Evolutionary conservation across 2,797 vertebrate species (phyloP), one percentile per base, ranked within the genome.

Genomic region (Helicolenus hilgendorfi): DNA sequence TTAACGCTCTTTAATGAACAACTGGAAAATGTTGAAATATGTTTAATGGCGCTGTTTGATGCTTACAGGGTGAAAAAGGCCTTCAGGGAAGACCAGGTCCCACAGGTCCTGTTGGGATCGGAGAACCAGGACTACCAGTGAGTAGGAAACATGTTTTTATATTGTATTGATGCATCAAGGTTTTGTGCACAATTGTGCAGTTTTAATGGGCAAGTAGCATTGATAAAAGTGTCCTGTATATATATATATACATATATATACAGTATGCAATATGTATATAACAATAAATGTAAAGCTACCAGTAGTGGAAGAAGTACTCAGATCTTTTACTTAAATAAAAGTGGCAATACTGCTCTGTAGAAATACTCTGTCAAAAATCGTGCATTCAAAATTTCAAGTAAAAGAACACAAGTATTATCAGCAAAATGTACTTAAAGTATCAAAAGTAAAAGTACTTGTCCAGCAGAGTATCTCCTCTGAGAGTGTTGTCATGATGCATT

Each of bases 121-220:
- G 98, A 84, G 98, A 98, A 86, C 97, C 98, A 24, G 98, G 98
- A 69, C 93, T 94, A 73, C 88, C 90, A 29, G 98, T 99, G 96
- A 98, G 98, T 92, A 64, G 24, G 4, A 75, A 74, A 15, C 7
- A 27, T 38, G n/a, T 0, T 63, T 7, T 13, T 22, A 18, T 31
- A 4, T 59, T 41, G 13, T 27, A 22, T 8, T 18, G 4, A 35
- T 31, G 27, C 41, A 22, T 71, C 29, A 6, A 5, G 7, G 45
- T 55, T 27, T 53, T 8, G 22, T 35, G 8, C 26, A 26, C 2
- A 22, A 13, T 22, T 8, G 18, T 45, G 22, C 35, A 27, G 15
- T 7, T 64, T 24, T 9, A 31, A 5, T 9, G 1, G 18, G 20
- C 20, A 67, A 38, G 15, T 41, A 24, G 38, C 55, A 14, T 3